Base-by-base conservation (phyloP, 2,888 invertebrate species). In the Agrotis exclamationis region DNA sequence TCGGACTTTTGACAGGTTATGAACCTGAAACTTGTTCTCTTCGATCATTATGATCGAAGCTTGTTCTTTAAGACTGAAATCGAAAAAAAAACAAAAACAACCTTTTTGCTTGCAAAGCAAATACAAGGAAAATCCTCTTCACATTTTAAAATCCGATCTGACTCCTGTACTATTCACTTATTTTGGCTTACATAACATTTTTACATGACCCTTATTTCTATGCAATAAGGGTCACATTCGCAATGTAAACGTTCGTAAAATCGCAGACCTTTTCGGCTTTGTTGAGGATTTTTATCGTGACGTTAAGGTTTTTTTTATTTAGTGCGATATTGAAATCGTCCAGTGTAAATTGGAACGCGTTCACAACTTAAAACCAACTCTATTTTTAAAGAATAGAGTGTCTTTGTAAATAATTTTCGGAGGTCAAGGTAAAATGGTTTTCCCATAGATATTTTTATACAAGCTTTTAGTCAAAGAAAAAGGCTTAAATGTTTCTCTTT, bases 261-360 rank as follows among this genome's bases (percentile, higher is more conserved):
- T 85, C 80, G 82, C 75, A 83, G 82, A 85, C 84, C 84, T 87
- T 87, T 87, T 85, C 78, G 87, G 86, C 89, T 92, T 92, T 92
- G 91, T 92, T 90, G 90, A 81, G 88, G 87, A 88, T 87, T 92
- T 91, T 92, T 93, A 93, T 92, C 89, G 91, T 83, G 82, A 86
- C 88, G 88, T 89, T 90, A 87, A 87, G 88, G 91, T 88, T 90
- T 89, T 92, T 82, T 90, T 91, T 92, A 91, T 92, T 91, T 88
- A 90, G 89, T 89, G 83, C 85, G 87, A 90, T 85, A 86, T 76
- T 70, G 77, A 63, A 78, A 48, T 65, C 67, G 76, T 51, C 88
- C 86, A 82, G 70, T 48, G 57, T 76, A 65, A 47, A 51, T 47
- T 33, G 74, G 76, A 44, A 82, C 74, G 24, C 66, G 56, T 65